Evolutionary conservation across 2,797 vertebrate species (phyloP).

Genomic region (Coregonus sp.): DNA sequence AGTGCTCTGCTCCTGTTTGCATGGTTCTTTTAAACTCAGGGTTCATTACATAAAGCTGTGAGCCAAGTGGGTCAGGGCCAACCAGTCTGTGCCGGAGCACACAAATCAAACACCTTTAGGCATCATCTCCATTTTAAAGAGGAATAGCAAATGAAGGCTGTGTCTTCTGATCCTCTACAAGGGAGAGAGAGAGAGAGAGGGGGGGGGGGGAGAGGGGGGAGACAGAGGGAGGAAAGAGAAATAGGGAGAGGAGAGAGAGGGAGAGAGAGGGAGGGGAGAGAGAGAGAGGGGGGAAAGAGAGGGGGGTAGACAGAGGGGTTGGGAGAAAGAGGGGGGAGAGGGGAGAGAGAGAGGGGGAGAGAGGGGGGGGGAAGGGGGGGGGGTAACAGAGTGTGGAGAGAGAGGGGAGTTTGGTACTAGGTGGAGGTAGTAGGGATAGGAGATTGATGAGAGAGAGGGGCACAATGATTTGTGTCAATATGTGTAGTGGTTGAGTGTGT

Average conservation of each 20-base stretch:
- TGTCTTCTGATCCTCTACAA: constrained; percentile 56
- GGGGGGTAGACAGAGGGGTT: too few species aligned
- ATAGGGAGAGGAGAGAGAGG: constrained; percentile 7
- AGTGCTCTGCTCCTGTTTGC: not conserved
- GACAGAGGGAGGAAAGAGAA: constrained; percentile 11
- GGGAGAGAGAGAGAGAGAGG: constrained; percentile 17
- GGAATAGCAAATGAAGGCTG: constrained; percentile 60
- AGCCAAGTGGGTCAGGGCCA: constrained; percentile 57
- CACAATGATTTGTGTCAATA: constrained; percentile 48
- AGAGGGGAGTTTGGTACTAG: too few species aligned
- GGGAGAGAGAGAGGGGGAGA: too few species aligned
- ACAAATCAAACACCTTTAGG: constrained; percentile 56
- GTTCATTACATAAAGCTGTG: constrained; percentile 50
- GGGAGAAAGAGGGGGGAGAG: too few species aligned
- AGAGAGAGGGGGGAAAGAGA: not conserved
- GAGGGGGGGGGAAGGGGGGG: too few species aligned
- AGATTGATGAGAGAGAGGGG: not conserved
- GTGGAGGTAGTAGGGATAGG: too few species aligned
- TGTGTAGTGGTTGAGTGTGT: constrained; percentile 43
- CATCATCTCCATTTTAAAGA: constrained; percentile 50
- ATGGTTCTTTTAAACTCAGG: constrained; percentile 32
- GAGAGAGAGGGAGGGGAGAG: not conserved
- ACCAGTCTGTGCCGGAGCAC: constrained; percentile 41
- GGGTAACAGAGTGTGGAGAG: too few species aligned
- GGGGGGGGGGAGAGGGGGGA: not conserved